These are phyloP conservation scores for Lacerta bilineata DNA, from an alignment of 2,797 vertebrate species.

Conservation along the genomic window DNA sequence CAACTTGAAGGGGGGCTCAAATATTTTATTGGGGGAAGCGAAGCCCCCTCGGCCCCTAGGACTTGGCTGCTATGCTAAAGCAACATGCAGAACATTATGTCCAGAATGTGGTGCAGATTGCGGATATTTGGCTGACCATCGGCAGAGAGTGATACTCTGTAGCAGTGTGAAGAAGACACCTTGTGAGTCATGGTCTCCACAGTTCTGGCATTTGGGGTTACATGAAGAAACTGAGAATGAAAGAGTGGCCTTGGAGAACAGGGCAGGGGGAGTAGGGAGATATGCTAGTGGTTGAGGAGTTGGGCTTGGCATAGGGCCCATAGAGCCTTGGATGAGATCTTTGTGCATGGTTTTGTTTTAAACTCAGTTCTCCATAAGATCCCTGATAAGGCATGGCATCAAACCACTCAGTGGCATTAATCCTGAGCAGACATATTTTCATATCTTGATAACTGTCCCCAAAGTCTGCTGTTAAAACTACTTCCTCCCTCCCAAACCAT, in stretches of 20 bases:
- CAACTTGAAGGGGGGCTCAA: no score
- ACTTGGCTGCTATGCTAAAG: background rate
- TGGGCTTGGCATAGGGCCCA: slow-evolving; percentile 14
- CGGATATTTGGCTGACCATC: background rate
- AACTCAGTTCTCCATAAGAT: slow-evolving; percentile 20
- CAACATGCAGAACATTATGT: background rate
- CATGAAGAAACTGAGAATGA: background rate
- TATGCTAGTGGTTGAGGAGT: slow-evolving; percentile 22
- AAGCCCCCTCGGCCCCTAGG: no score
- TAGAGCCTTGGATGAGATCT: slow-evolving; percentile 28
- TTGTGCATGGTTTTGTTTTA: slow-evolving; percentile 4
- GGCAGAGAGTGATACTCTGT: background rate
- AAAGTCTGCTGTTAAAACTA: slow-evolving; percentile 3
- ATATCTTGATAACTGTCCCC: slow-evolving; percentile 6
- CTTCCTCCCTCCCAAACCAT: background rate
- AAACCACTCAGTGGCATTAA: background rate
- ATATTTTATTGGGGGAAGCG: no score
- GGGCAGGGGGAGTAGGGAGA: background rate
- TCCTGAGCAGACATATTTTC: slow-evolving; percentile 29
- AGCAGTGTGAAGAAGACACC: background rate
- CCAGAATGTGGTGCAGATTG: background rate
- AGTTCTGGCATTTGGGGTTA: background rate
- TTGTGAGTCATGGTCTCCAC: background rate
- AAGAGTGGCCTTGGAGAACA: background rate
- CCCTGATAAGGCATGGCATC: slow-evolving; percentile 27